Evolutionary conservation across 2,888 invertebrate genomes (phyloP).

Genomic region (Eupithecia centaureata): DNA sequence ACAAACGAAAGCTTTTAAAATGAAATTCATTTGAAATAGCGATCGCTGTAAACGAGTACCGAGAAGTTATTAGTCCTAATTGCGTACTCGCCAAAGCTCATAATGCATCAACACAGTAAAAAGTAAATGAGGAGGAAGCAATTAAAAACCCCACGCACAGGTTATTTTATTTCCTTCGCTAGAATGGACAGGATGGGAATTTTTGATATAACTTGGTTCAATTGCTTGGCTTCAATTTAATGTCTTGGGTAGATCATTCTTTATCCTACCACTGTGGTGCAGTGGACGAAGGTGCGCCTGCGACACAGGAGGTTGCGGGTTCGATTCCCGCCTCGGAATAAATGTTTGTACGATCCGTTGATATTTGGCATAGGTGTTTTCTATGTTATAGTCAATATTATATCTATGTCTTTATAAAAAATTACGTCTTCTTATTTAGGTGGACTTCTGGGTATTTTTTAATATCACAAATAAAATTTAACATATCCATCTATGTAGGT

Average conservation of each 20-base stretch:
- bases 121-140: constrained; percentile 48
- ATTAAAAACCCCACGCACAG: constrained; percentile 52
- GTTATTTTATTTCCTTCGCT: constrained; percentile 38
- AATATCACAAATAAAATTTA: no score
- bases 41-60: constrained; percentile 19
- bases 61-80: constrained; percentile 48
- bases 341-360: no score
- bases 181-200: constrained; percentile 32
- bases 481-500: no score
- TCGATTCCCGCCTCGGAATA: no score
- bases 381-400: no score
- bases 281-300: no score
- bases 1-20: not conserved
- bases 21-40: not conserved
- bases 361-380: no score
- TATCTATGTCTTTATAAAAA: no score
- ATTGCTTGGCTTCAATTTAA: not conserved
- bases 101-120: constrained; percentile 47
- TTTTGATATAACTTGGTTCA: constrained; percentile 24
- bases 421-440: no score
- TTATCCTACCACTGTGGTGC: no score
- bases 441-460: no score
- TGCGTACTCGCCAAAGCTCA: constrained; percentile 43
- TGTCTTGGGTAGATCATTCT: not conserved
- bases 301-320: no score